Percentiles rank a stretch among this genome's conserved stretches.
These are phyloP conservation scores for Pantelozetes paolii DNA, from an alignment of 2,888 invertebrate species.

Conservation along the genomic window DNA sequence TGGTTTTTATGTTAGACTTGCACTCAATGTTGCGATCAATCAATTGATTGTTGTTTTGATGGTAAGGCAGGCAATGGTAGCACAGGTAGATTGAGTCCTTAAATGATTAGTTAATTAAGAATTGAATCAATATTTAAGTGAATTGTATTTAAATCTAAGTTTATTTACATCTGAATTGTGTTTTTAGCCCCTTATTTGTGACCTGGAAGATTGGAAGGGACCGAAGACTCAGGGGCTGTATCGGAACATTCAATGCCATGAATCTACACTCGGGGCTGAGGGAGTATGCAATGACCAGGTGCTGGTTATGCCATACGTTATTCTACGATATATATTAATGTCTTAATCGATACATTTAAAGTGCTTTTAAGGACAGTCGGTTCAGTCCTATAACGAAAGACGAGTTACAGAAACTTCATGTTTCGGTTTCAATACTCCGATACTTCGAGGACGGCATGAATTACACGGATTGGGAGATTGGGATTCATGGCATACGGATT, in stretches of 20 bases:
- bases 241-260: conserved; percentile 97
- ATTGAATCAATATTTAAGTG: too few relatives aligned
- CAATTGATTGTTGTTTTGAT: too few relatives aligned
- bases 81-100: too few relatives aligned
- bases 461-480: conserved; percentile 92
- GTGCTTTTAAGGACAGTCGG: conserved; percentile 94
- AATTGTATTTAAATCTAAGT: too few relatives aligned
- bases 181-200: conserved; percentile 93
- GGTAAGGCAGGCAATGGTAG: too few relatives aligned
- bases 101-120: too few relatives aligned
- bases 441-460: conserved; percentile 93
- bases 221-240: conserved; percentile 90
- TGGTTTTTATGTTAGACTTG: too few relatives aligned
- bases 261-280: conserved; percentile 87
- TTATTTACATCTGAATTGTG: too few relatives aligned
- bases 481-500: conserved; percentile 94
- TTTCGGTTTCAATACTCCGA: conserved; percentile 91
- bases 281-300: conserved; percentile 91
- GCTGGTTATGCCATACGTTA: conserved; percentile 41
- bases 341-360: conserved; percentile 52
- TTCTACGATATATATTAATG: conserved; percentile 30
- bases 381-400: conserved; percentile 91
- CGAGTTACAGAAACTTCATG: conserved; percentile 84
- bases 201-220: conserved; percentile 98
- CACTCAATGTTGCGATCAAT: too few relatives aligned